Base-by-base conservation (phyloP, 1,140 invertebrate genomes). In the Drosophila pachea region DNA sequence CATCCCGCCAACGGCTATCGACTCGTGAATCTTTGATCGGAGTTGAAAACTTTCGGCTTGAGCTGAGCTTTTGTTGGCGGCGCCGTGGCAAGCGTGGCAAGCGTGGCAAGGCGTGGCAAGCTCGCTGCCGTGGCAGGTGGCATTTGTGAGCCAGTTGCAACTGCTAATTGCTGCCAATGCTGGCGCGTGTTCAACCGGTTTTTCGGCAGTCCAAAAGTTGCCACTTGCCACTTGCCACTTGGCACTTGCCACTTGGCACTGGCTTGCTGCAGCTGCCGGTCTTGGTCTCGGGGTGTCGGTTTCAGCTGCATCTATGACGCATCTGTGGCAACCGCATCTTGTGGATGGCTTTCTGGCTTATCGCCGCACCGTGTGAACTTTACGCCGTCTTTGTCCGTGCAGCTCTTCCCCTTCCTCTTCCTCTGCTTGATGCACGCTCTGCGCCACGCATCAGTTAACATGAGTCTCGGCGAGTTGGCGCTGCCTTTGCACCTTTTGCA, bases 391-490 rank as follows among this genome's bases (percentile, higher is more conserved):
- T 62, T 47, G 48, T 68, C 36, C 14, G 11, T 7, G 7, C 6
- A 16, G 9, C 8, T n/a, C 5, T 29, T 22, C 14, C 35, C 35
- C 35, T 43, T n/a, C 5, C 5, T 6, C n/a, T 32, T 50, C 33
- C n/a, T 33, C 31, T 35, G n/a, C 38, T 52, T 58, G 74, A 60
- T 61, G 71, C 56, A 69, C 61, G 60, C 60, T 83, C 69, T 81
- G 62, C 76, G 81, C 58, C 76, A 84, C 66, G 81, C 81, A 84
- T 79, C 79, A 86, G 79, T 79, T 73, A 73, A 73, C 79, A 45
- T 38, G 48, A 40, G 40, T 8, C 42, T 49, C 48, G 36, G 40
- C 36, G 35, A 48, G 31, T 56, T 35, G 43, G 7, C 6, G 45
- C 49, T 32, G 55, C 52, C 61, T 64, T 65, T 67, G 72, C 78